Evolutionary conservation across 1,140 invertebrate genomes (phyloP), one percentile per base, ranked within the genome.

Genomic region (Oedothorax gibbosus): DNA sequence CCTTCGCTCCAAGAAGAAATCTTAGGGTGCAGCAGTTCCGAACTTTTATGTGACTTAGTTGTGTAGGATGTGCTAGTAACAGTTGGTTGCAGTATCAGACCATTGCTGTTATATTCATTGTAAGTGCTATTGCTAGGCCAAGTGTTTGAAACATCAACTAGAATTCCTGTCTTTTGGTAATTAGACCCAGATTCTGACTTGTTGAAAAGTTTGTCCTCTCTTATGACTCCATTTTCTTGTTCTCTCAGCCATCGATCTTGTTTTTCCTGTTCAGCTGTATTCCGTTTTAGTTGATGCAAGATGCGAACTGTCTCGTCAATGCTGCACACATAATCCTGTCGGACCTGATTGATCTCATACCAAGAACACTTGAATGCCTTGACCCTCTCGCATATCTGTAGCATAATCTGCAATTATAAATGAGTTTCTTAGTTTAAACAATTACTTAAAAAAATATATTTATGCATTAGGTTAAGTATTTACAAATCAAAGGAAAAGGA

Each of bases 321-420:
- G 68, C 91, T 91, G 80, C 94, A 92, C n/a, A 93, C 90, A 83
- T 93, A 91, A 35, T 90, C 91, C 87, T 93, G 92, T 2, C 94
- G 91, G 89, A 93, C 93, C 66, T 93, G 91, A 75, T 94, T 89
- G 9, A 95, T 92, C 82, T 95, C 94, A 21, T 92, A 87, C 93
- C 94, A 95, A 3, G 91, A 92, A 77, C 93, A 89, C 21, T 90
- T 90, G 82, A 90, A 92, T 89, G 90, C 9, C 35, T 91, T 90
- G 3, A 94, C 91, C 62, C 91, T 91, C 88, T 93, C 92, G 91
- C 92, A 93, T 85, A 94, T 92, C 15, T 89, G 88, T 86, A 91
- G 89, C 82, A 92, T 87, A 53, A 92, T 91, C 91, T 92, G 83
- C n/a, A 88, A 87, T 76, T 73, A 87, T 80, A 82, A 85, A 64